Conservation (phyloP, 53 echinoderm and acorn worm genomes). For the Apostichopus leukothele region DNA sequence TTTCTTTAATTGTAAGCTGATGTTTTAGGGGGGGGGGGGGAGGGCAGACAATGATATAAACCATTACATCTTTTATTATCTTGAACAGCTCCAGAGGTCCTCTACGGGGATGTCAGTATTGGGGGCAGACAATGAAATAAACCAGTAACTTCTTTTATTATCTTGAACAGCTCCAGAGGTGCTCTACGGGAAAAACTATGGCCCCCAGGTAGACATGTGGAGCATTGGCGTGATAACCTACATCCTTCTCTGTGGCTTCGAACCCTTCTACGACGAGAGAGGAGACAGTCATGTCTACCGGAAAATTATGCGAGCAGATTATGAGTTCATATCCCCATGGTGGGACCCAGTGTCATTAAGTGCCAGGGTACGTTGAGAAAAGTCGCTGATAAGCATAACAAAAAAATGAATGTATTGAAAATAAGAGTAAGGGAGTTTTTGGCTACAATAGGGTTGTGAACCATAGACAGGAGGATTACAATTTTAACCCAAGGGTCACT, state of each 20-base stretch:
- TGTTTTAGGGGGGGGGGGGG: neutral
- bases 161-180: slow-evolving; percentile 88
- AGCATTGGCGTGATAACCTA: slow-evolving; percentile 96
- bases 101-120: neutral
- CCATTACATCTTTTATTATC: neutral
- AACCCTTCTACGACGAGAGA: slow-evolving; percentile 93
- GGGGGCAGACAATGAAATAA: neutral
- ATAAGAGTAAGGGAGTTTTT: too few species aligned
- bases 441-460: too few species aligned
- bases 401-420: too few species aligned
- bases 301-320: slow-evolving; percentile 88
- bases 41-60: neutral
- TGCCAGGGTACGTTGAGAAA: slow-evolving; percentile 28
- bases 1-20: too few species aligned
- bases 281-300: slow-evolving; percentile 83
- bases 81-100: slow-evolving; percentile 78
- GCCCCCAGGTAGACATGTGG: slow-evolving; percentile 94
- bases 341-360: slow-evolving; percentile 93
- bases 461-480: too few species aligned
- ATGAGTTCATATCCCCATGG: slow-evolving; percentile 94
- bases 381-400: too few species aligned
- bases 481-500: too few species aligned
- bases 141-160: neutral
- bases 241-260: slow-evolving; percentile 96
- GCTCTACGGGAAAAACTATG: slow-evolving; percentile 69